These are phyloP conservation scores for Apolygus lucorum DNA, from an alignment of 1,140 invertebrate genomes.

Conservation along the genomic window DNA sequence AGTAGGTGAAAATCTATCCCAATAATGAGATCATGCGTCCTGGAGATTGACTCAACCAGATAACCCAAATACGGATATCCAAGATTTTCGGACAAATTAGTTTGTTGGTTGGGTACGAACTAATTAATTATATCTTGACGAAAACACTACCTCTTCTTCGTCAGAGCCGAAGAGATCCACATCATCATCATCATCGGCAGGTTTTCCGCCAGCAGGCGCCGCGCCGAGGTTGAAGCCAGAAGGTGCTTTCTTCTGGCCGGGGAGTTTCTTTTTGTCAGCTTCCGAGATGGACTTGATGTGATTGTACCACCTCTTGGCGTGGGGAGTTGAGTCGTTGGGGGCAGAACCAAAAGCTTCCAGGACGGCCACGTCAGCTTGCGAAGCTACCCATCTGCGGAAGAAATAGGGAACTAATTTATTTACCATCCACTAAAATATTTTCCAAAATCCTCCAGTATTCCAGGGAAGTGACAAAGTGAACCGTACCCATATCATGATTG, in stretches of 20 bases:
- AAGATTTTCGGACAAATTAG: no score
- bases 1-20: no score
- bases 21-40: no score
- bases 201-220: conserved; percentile 35
- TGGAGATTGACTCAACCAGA: no score
- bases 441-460: no score
- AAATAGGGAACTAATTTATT: conserved; percentile 35
- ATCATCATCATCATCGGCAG: conserved; percentile 52
- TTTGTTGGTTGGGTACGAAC: no score
- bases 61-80: no score
- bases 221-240: conserved; percentile 37
- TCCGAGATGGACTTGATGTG: conserved; percentile 76
- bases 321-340: conserved; percentile 56
- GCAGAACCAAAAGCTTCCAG: conserved; percentile 66
- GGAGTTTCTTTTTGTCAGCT: conserved; percentile 44
- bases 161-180: conserved; percentile 86
- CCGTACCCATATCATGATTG: no score
- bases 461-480: no score
- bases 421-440: no score
- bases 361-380: conserved; percentile 76
- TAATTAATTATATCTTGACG: no score
- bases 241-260: conserved; percentile 44
- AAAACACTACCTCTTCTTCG: conserved; percentile 57
- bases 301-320: conserved; percentile 88
- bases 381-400: conserved; percentile 61